These are phyloP conservation scores for Ctenochaetus hawaiiensis DNA, from an alignment of 2,797 vertebrate species.

Conservation along the genomic window DNA sequence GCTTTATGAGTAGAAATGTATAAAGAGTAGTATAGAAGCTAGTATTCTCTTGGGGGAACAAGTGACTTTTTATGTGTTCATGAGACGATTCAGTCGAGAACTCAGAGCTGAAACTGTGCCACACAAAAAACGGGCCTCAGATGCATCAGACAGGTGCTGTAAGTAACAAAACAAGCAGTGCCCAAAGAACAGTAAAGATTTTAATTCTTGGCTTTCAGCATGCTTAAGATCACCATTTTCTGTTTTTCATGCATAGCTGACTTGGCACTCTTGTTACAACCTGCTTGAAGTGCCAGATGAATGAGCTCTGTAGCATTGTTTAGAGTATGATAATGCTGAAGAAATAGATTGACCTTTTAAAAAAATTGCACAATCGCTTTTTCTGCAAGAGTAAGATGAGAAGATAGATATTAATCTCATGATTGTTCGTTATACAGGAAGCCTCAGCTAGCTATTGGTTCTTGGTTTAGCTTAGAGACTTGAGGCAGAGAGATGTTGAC, in stretches of 20 bases:
- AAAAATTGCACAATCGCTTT: not conserved
- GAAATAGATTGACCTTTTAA: not conserved
- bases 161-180: not conserved
- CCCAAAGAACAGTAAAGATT: not conserved
- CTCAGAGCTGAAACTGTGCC: not conserved
- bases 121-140: not conserved
- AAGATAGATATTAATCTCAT: not conserved
- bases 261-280: not conserved
- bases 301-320: not conserved
- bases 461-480: not conserved
- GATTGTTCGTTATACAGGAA: not conserved
- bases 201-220: not conserved
- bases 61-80: slow-evolving; percentile 33
- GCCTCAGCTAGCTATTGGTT: not conserved
- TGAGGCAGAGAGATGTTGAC: not conserved
- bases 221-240: not conserved
- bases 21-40: slow-evolving; percentile 28
- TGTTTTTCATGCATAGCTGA: not conserved
- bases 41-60: slow-evolving; percentile 17
- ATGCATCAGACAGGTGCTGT: not conserved
- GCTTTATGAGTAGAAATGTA: slow-evolving; percentile 18
- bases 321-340: not conserved
- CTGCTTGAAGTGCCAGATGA: not conserved
- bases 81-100: slow-evolving; percentile 7
- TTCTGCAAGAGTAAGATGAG: not conserved